These are phyloP conservation scores for Hassar affinis DNA, from an alignment of 2,113 vertebrate genomes.

Conservation along the genomic window DNA sequence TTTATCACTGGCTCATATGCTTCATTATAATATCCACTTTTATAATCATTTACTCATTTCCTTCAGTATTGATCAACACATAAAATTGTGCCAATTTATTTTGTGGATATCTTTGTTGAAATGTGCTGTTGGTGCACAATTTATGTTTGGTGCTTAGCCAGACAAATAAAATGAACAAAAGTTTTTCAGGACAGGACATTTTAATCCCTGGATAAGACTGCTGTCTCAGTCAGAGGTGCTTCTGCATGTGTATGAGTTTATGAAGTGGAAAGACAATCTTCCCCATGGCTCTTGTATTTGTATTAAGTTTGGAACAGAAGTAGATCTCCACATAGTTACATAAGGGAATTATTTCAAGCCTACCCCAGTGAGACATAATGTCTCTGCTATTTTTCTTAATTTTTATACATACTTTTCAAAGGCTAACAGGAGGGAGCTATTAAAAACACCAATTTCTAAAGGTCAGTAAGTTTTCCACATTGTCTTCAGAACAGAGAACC, in stretches of 20 bases:
- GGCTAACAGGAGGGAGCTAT: background rate
- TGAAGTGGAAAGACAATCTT: conserved; percentile 12
- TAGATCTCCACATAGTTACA: conserved; percentile 32
- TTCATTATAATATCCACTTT: background rate
- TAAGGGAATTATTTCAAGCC: conserved; percentile 50
- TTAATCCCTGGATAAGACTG: background rate
- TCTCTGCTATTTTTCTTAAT: conserved; percentile 28
- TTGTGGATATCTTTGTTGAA: background rate
- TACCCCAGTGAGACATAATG: conserved; percentile 64
- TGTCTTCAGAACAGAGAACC: background rate
- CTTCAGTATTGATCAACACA: background rate
- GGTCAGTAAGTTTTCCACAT: background rate
- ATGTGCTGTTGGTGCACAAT: background rate
- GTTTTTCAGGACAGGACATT: background rate
- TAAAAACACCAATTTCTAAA: background rate
- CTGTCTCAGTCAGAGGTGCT: conserved; percentile 12
- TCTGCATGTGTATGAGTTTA: background rate
- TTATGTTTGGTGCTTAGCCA: background rate
- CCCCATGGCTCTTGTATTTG: background rate
- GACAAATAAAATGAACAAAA: background rate
- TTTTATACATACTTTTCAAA: conserved; percentile 17
- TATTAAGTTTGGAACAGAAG: background rate
- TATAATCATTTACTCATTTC: conserved; percentile 6
- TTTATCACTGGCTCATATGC: background rate
- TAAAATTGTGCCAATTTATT: background rate